Conservation (phyloP, 2,888 invertebrate species). For the Drosophila mimetica region DNA sequence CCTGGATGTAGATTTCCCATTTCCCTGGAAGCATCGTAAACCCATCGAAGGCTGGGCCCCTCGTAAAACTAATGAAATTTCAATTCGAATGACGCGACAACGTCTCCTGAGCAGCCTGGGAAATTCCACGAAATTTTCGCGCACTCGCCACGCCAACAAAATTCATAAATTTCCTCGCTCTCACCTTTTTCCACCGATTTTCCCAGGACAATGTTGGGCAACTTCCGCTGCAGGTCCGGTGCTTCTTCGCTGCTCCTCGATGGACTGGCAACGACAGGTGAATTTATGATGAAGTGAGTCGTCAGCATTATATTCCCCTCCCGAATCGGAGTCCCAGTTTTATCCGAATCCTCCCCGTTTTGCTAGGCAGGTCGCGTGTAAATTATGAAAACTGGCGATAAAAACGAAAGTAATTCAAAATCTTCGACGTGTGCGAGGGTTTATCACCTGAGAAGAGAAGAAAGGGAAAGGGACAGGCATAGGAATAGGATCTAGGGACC, state of each 20-base stretch:
- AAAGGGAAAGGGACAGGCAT: slow-evolving; percentile 3
- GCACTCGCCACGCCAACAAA: slow-evolving; percentile 64
- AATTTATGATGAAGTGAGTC: slow-evolving; percentile 80
- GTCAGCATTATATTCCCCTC: slow-evolving; percentile 61
- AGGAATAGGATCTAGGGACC: slow-evolving; percentile 38
- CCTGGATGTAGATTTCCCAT: not conserved
- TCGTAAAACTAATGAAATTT: slow-evolving; percentile 80
- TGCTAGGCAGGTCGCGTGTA: slow-evolving; percentile 72
- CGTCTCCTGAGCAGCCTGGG: slow-evolving; percentile 9
- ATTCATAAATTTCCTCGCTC: slow-evolving; percentile 59
- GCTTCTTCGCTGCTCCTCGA: slow-evolving; percentile 32
- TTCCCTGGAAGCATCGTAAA: slow-evolving; percentile 70
- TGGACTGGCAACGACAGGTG: slow-evolving; percentile 77
- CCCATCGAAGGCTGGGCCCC: slow-evolving; percentile 46
- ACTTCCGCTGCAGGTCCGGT: slow-evolving; percentile 69
- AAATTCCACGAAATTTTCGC: slow-evolving; percentile 80
- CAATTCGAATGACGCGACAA: slow-evolving; percentile 75
- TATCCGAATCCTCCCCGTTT: slow-evolving; percentile 10
- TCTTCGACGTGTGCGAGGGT: slow-evolving; percentile 58
- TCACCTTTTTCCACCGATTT: slow-evolving; percentile 1
- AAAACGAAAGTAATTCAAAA: slow-evolving; percentile 78
- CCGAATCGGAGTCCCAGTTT: not conserved
- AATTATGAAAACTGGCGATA: slow-evolving; percentile 65
- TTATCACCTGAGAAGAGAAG: slow-evolving; percentile 49
- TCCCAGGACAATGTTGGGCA: slow-evolving; percentile 41